A percentile compares a stretch with the other conserved stretches of the same genome.
Conservation (phyloP, 2,888 invertebrate species). For the Iselma pallidipennis region DNA sequence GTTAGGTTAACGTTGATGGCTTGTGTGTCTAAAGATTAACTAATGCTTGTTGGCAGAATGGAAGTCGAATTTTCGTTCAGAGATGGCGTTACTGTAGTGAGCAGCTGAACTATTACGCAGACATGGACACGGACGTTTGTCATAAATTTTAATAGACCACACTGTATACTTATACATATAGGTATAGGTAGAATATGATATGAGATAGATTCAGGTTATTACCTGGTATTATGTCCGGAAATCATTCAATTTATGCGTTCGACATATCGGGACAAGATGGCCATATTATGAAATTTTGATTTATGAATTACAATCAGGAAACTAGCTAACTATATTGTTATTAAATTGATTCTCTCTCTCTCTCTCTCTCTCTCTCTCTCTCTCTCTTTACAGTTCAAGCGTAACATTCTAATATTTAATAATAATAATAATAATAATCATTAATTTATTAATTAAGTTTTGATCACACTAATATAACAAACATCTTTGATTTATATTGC, state of each 20-base stretch:
- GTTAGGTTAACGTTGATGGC: too few species aligned
- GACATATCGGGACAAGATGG: slow-evolving; percentile 31
- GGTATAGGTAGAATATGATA: not conserved
- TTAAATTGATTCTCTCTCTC: not conserved
- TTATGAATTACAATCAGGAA: slow-evolving; percentile 26
- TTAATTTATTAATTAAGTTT: not conserved
- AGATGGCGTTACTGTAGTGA: too few species aligned
- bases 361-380: too few species aligned
- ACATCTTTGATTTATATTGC: not conserved
- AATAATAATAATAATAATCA: not conserved
- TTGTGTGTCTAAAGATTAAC: too few species aligned
- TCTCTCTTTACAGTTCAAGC: too few species aligned
- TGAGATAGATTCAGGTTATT: slow-evolving; percentile 29
- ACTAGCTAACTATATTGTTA: slow-evolving; percentile 1
- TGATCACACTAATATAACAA: slow-evolving; percentile 1
- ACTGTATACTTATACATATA: not conserved
- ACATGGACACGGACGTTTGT: too few species aligned
- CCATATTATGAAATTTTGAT: slow-evolving; percentile 37
- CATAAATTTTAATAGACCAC: too few species aligned
- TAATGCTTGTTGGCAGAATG: too few species aligned
- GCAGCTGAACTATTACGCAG: too few species aligned
- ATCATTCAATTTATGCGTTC: slow-evolving; percentile 44
- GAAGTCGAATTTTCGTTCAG: too few species aligned
- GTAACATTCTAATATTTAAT: too few species aligned
- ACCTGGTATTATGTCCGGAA: slow-evolving; percentile 43